phyloP scores from a whole-genome alignment of 2,797 vertebrate species.

The Rhynchonycteris naso region DNA sequence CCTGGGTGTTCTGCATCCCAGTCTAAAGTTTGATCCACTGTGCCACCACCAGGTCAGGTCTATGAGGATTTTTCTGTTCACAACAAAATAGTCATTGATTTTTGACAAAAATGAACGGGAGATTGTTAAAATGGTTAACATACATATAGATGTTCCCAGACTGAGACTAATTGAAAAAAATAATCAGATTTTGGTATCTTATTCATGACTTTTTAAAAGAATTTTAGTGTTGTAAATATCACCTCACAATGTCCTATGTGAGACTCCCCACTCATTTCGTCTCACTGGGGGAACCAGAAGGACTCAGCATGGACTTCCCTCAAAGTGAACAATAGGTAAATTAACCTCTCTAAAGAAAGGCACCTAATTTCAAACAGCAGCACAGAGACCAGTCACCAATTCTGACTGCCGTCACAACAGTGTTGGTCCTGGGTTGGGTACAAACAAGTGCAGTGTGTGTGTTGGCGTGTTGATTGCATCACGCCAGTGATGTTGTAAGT shows the following conservation, averaged over 20 bases:
- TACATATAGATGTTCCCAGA: neutral
- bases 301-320: neutral
- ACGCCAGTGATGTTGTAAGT: neutral
- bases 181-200: neutral
- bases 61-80: neutral
- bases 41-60: neutral
- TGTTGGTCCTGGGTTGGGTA: neutral
- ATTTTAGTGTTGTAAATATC: neutral
- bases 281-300: neutral
- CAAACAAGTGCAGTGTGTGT: neutral
- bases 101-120: neutral
- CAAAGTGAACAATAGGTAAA: neutral
- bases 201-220: neutral
- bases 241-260: neutral
- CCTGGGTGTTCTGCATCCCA: too few relatives aligned
- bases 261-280: neutral
- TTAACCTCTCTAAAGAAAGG: neutral
- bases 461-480: neutral
- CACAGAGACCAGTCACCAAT: neutral
- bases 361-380: neutral
- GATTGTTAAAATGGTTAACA: neutral
- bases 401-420: neutral
- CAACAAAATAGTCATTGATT: neutral
- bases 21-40: too few relatives aligned
- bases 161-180: neutral